Conservation (phyloP, 2,888 invertebrate species). For the Hypsopygia costalis region DNA sequence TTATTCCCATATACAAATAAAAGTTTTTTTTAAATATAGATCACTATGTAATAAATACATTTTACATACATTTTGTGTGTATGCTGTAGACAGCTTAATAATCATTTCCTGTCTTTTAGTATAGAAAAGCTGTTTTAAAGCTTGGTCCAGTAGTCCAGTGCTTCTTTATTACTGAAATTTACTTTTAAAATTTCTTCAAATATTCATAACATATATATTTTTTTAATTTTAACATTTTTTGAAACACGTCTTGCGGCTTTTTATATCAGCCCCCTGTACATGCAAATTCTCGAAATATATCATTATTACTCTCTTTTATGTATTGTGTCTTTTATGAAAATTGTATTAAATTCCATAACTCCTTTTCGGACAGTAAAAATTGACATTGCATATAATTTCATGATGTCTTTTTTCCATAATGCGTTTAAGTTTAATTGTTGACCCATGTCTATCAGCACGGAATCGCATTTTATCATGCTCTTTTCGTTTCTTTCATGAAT, state of each 20-base stretch:
- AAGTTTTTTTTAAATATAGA: too few species aligned
- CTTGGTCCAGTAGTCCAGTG: background rate
- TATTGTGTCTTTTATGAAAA: too few species aligned
- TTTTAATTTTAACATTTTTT: background rate
- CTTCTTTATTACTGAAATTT: background rate
- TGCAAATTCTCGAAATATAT: slow-evolving; percentile 24
- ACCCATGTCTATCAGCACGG: too few species aligned
- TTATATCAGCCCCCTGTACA: slow-evolving; percentile 6
- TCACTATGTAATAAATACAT: background rate
- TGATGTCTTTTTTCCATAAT: too few species aligned
- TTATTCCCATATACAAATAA: too few species aligned
- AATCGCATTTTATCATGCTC: too few species aligned
- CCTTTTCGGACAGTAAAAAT: too few species aligned
- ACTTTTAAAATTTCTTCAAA: background rate
- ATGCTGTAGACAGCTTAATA: background rate
- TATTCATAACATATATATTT: background rate
- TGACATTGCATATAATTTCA: too few species aligned
- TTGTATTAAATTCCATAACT: too few species aligned
- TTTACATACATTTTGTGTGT: background rate
- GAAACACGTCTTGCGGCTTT: background rate
- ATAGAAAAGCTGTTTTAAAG: background rate
- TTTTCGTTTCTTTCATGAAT: too few species aligned
- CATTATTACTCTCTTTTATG: too few species aligned
- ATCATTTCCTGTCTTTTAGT: background rate
- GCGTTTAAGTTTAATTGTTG: too few species aligned